Conservation (phyloP, 2,113 vertebrate genomes). For the Acanthisitta chloris region DNA sequence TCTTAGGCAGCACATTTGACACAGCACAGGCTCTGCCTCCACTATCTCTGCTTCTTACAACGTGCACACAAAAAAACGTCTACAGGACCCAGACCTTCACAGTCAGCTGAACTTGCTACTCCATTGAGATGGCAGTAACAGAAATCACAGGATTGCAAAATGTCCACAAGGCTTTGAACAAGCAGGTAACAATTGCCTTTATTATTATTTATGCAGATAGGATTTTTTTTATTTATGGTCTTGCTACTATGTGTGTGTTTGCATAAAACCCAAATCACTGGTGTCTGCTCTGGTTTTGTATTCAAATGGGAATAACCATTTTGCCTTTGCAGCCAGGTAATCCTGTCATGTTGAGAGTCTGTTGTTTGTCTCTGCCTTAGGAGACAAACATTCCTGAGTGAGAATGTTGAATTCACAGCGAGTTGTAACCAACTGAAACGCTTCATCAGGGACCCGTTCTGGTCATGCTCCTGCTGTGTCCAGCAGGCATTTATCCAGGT, state of each 20-base stretch:
- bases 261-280: neutral
- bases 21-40: neutral
- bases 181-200: neutral
- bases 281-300: neutral
- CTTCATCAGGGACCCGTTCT: neutral
- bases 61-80: fast-evolving
- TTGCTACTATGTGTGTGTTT: neutral
- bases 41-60: fast-evolving
- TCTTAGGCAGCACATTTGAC: neutral
- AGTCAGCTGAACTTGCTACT: neutral
- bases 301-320: neutral
- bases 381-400: neutral
- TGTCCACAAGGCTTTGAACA: neutral
- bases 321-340: neutral
- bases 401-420: neutral
- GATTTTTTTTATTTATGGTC: neutral
- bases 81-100: neutral
- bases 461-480: neutral
- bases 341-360: fast-evolving
- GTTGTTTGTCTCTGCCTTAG: neutral
- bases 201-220: neutral
- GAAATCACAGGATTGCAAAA: neutral
- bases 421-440: neutral
- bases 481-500: neutral
- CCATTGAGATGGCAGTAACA: neutral